Evolutionary conservation across 2,888 invertebrate species (phyloP).

Genomic region (Pyrrhosoma nymphula): DNA sequence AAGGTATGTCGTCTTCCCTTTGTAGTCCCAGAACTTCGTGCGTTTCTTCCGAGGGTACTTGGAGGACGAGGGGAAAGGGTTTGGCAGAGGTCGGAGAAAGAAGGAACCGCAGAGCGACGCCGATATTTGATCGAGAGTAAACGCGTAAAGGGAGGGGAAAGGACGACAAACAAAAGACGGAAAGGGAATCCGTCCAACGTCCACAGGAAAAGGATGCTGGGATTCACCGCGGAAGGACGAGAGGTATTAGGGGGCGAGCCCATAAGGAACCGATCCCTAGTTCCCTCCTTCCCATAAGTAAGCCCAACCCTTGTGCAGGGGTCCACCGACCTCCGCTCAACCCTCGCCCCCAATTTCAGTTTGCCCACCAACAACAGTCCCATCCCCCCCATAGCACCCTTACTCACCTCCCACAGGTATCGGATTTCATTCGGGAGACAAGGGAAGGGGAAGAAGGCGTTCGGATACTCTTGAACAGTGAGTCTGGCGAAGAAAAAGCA

Average conservation of each 20-base stretch:
- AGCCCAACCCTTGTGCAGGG: not conserved
- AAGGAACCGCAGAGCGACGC: conserved; percentile 51
- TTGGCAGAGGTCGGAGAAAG: not conserved
- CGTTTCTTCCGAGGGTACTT: not conserved
- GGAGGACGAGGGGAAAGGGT: not conserved
- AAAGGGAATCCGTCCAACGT: conserved; percentile 23
- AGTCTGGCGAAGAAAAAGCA: not conserved
- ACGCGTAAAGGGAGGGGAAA: not conserved
- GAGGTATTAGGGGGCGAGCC: not conserved
- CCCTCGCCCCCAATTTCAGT: not conserved
- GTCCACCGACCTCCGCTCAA: not conserved
- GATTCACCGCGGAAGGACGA: not conserved
- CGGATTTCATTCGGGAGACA: conserved; percentile 45
- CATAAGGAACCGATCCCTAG: not conserved
- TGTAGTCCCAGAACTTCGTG: too few relatives aligned
- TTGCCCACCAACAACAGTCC: not conserved
- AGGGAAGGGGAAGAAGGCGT: not conserved
- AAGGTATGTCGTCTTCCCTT: too few relatives aligned
- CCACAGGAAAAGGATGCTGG: conserved; percentile 57
- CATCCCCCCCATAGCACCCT: not conserved
- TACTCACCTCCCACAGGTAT: conserved; percentile 57
- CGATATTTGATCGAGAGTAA: conserved; percentile 63
- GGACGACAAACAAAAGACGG: conserved; percentile 45
- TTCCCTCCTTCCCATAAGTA: not conserved
- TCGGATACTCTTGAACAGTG: not conserved